A percentile compares a stretch with the other conserved stretches of the same genome.
phyloP scores from a whole-genome alignment of 64 coral and sea anemone genomes.

The Pocillopora verrucosa region DNA sequence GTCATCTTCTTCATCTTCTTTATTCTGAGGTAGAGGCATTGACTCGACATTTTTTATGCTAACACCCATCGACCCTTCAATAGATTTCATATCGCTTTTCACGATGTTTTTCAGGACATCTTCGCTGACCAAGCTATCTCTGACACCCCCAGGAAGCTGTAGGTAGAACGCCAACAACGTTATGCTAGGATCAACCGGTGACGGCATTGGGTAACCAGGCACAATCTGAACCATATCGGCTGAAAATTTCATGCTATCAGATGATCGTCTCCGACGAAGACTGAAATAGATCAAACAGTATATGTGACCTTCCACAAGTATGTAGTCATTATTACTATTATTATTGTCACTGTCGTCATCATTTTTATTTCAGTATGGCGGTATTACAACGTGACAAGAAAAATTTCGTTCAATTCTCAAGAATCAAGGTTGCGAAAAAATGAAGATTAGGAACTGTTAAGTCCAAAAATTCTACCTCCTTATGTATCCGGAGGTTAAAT shows the following conservation, averaged over 20 bases:
- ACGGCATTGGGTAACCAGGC: conserved; percentile 18
- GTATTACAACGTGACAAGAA: too few species aligned
- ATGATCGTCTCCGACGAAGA: neutral
- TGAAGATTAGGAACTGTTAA: too few species aligned
- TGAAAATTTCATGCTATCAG: neutral
- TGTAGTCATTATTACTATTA: neutral
- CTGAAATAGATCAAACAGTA: neutral
- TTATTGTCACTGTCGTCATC: neutral
- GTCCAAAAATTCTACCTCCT: too few species aligned
- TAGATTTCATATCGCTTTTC: neutral
- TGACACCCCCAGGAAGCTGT: neutral
- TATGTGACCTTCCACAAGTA: too few species aligned
- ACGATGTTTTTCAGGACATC: neutral
- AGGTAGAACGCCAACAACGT: conserved; percentile 6
- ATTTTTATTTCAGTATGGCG: neutral
- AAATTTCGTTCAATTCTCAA: too few species aligned
- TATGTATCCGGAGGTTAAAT: too few species aligned
- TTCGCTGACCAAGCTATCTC: neutral
- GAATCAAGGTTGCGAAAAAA: too few species aligned
- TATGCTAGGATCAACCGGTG: neutral
- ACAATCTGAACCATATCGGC: conserved; percentile 24
- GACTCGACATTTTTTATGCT: neutral
- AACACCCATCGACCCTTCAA: neutral
- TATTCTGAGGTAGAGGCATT: neutral
- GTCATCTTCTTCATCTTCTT: neutral